These are phyloP conservation scores for Oscheius myriophilus DNA, from an alignment of 2,888 invertebrate genomes.

Conservation along the genomic window DNA sequence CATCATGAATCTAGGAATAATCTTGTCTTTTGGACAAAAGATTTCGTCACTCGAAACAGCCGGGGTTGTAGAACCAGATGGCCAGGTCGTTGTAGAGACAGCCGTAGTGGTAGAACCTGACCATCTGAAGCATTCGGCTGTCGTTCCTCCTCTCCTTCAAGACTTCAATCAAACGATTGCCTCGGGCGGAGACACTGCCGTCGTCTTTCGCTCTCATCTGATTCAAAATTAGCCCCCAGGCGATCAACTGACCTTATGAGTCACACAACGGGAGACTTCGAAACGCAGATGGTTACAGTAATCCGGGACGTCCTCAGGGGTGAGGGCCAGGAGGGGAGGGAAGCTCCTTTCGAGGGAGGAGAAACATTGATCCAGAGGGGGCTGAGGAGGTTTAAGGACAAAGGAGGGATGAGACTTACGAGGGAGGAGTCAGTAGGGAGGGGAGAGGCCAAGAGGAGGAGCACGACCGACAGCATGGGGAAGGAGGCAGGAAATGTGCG, in stretches of 20 bases:
- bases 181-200: slow-evolving; percentile 1
- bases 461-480: too few species aligned
- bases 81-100: slow-evolving; percentile 1
- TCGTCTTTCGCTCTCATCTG: not conserved
- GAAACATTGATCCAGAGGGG: too few species aligned
- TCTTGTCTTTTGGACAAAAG: too few species aligned
- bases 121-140: not conserved
- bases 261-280: not conserved
- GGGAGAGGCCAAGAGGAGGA: too few species aligned
- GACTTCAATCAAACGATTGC: not conserved
- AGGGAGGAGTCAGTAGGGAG: too few species aligned
- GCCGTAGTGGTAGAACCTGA: not conserved
- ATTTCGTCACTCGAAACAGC: not conserved
- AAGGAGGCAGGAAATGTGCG: too few species aligned
- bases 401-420: too few species aligned
- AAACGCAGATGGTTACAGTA: not conserved
- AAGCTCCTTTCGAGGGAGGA: too few species aligned
- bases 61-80: not conserved
- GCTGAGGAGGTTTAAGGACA: too few species aligned
- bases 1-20: not conserved
- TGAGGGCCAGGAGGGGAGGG: too few species aligned
- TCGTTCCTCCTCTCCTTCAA: not conserved
- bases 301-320: not conserved
- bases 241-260: not conserved
- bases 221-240: not conserved